phyloP scores from a whole-genome alignment of 2,113 vertebrate species.

The Peromyscus californicus region DNA sequence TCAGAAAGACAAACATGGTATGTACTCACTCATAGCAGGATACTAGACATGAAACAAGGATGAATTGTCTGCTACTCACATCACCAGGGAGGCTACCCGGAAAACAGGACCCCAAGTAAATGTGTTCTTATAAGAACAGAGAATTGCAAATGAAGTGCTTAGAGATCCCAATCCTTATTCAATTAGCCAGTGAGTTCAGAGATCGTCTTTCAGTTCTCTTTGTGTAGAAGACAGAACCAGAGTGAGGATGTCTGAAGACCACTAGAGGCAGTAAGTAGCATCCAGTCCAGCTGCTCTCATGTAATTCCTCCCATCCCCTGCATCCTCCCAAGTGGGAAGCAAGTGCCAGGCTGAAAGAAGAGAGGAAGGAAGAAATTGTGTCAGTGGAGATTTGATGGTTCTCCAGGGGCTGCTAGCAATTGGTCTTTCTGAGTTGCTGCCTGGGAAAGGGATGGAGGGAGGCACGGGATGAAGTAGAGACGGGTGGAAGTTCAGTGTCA shows the following conservation, averaged over 20 bases:
- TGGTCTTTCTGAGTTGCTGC: neutral
- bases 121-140: neutral
- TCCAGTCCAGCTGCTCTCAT: neutral
- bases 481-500: neutral
- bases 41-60: too few relatives aligned
- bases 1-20: too few relatives aligned
- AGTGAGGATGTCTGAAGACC: neutral
- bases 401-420: neutral
- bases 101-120: too few relatives aligned
- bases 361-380: neutral
- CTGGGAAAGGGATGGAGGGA: neutral
- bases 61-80: too few relatives aligned
- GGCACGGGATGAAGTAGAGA: neutral
- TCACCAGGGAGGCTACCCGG: too few relatives aligned
- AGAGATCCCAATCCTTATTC: conserved; percentile 34
- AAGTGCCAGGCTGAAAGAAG: neutral
- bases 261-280: neutral
- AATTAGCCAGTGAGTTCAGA: neutral
- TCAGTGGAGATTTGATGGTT: neutral
- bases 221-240: neutral
- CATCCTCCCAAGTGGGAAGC: neutral
- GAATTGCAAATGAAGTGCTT: conserved; percentile 40
- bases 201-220: neutral
- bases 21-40: too few relatives aligned
- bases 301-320: neutral